Base-by-base conservation (phyloP, 37 sponge, comb jelly and placozoan genomes). In the Aplysina aerophoba region DNA sequence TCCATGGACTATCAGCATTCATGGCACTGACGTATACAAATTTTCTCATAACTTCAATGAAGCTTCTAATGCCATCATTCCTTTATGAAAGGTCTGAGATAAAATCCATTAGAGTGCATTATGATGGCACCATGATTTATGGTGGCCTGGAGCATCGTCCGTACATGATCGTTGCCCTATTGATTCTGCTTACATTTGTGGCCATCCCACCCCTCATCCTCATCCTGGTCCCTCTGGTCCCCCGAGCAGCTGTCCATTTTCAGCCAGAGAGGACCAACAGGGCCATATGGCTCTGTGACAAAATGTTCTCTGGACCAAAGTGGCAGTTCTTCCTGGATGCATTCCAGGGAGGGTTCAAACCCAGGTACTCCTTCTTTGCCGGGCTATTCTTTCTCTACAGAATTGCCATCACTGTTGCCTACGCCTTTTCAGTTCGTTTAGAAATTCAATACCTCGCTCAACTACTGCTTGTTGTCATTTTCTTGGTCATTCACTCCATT, bases 161-260 rank as follows among this genome's bases (percentile, higher is more conserved):
- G 11, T 75, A 75, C 53, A 24, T 75, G 25, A 75, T 75, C 37
- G 0, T 1, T 44, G 78, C 53, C 4, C 1, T 75, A 1, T 19
- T 75, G 22, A 25, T 75, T 14, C 21, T 75, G 21, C 6, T 75
- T 24, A 75, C 78, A 2, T 75, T 75, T 14, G 61, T 39, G 25
- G 62, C 68, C 58, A 60, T 87, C 21, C 80, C 59, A 6, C 84
- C 91, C 19, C 62, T 91, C 33, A 60, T 79, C 44, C 36, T 28
- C 58, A 75, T 75, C 41, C 53, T 75, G 44, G 53, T 75, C n/a
- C 78, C 78, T 2, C 21, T 75, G 21, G 44, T 75, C 25, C 78
- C 78, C 20, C 37, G 78, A 41, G 37, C 22, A 53, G 17, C 40
- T 24, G n/a, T 75, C 20, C 33, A 75, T 8, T 40, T 19, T 0